Base-by-base conservation (phyloP, 2,113 vertebrate species). In the Sterna hirundo region DNA sequence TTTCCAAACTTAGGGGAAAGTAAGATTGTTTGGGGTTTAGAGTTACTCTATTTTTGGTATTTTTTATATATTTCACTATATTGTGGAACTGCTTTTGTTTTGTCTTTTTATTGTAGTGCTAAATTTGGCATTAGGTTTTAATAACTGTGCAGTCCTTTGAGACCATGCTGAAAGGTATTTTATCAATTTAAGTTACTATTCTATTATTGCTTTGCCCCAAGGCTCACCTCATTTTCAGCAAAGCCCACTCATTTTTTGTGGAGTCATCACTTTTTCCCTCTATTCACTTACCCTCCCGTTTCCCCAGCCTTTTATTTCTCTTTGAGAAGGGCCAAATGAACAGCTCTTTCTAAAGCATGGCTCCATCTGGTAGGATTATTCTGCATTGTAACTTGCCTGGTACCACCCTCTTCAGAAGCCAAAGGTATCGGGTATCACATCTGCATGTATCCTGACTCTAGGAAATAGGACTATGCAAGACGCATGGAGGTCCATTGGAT, bases 51-150 rank as follows among this genome's bases (percentile, higher is more conserved):
- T 71, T 88, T 96, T 87, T 78, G 14, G 70, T 82, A 60, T 78
- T 90, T 92, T 90, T 91, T 94, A 81, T 44, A 34, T 40, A 91
- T 93, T 96, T 94, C 54, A 81, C 68, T 94, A 69, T 82, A 64
- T 36, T 49, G 47, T 91, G 52, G 76, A 91, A 76, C 65, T 84
- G 86, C 47, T 86, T 92, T 96, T 95, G 64, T 86, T 95, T 93
- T 91, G 55, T 86, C 69, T 82, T 96, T 95, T 97, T 95, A 95
- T 94, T 94, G 61, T 82, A 92, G 94, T 68, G 86, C 77, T 95
- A 96, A 96, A 94, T 97, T 97, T 97, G 92, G 92, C 94, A 92
- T 92, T 96, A 95, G 83, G 60, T 92, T 96, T 97, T 95, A 96
- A 97, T 97, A 96, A 94, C 86, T 11, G 42, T 62, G 26, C 64